Conservation (phyloP, 2,113 vertebrate genomes). For the Arenaria interpres region DNA sequence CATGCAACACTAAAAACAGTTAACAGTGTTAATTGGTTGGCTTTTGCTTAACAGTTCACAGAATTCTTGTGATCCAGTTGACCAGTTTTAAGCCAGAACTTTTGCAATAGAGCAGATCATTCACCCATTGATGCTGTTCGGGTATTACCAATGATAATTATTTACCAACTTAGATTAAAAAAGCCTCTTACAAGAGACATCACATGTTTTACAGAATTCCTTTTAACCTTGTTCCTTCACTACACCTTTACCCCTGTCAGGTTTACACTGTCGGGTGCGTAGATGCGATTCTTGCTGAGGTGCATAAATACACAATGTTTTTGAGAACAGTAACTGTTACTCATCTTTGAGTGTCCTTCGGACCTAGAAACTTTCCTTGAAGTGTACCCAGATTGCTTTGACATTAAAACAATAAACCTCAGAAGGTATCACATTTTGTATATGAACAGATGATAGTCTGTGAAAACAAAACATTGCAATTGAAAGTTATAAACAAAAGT, state of each 20-base stretch:
- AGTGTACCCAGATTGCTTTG: background rate
- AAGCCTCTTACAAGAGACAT: background rate
- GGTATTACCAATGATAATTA: background rate
- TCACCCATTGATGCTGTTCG: background rate
- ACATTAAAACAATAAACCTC: background rate
- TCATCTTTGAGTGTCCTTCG: background rate
- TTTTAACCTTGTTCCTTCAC: background rate
- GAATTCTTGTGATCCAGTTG: background rate
- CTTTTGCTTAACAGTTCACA: background rate
- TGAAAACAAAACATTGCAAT: background rate
- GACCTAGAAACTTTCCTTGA: background rate
- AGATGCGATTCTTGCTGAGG: background rate
- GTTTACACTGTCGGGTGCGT: background rate
- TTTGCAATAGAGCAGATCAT: background rate
- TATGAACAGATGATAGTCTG: background rate
- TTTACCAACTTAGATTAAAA: background rate
- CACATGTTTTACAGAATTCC: background rate
- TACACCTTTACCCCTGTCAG: fast-evolving
- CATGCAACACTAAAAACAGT: background rate
- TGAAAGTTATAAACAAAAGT: background rate
- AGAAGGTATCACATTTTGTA: background rate
- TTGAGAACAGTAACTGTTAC: background rate
- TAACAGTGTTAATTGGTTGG: background rate
- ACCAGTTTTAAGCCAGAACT: background rate
- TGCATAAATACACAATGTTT: background rate